Evolutionary conservation across 2,113 vertebrate species (phyloP).

Genomic region (Ameiurus melas): DNA sequence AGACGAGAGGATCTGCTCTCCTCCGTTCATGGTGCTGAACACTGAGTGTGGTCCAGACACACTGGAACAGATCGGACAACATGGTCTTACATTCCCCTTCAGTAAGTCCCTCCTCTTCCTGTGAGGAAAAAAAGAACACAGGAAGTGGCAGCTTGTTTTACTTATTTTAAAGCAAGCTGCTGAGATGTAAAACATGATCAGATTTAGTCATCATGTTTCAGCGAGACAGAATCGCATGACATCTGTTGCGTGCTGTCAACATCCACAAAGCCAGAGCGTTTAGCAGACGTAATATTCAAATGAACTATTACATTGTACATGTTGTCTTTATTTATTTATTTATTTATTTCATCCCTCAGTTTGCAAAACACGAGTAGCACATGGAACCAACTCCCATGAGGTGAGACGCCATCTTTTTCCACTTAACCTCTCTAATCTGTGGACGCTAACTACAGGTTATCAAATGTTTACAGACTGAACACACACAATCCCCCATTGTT

Average conservation of each 20-base stretch:
- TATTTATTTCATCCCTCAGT: conserved; percentile 73
- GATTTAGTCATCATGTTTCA: conserved; percentile 9
- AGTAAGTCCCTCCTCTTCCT: conserved; percentile 69
- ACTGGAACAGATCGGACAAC: conserved; percentile 85
- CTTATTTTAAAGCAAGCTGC: not conserved
- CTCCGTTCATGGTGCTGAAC: conserved; percentile 97
- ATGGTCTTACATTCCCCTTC: conserved; percentile 94
- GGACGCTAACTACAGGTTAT: not conserved
- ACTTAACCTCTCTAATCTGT: not conserved
- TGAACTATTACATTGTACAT: not conserved
- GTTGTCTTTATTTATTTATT: conserved; percentile 6
- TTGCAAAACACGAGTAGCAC: conserved; percentile 98
- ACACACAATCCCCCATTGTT: not conserved
- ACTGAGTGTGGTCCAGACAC: conserved; percentile 86
- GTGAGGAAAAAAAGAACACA: not conserved
- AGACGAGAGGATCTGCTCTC: conserved; percentile 97
- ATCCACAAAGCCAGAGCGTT: not conserved
- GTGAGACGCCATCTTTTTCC: conserved; percentile 70
- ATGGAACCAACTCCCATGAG: conserved; percentile 98
- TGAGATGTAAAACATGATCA: not conserved
- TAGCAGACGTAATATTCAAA: not conserved
- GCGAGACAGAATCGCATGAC: not conserved
- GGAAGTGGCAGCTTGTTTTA: conserved; percentile 25
- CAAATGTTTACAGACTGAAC: conserved; percentile 11
- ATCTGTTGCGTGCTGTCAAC: not conserved